Percentiles rank a stretch among this genome's conserved stretches.
phyloP scores from a whole-genome alignment of 2,113 vertebrate genomes.

The Lophura nycthemera region DNA sequence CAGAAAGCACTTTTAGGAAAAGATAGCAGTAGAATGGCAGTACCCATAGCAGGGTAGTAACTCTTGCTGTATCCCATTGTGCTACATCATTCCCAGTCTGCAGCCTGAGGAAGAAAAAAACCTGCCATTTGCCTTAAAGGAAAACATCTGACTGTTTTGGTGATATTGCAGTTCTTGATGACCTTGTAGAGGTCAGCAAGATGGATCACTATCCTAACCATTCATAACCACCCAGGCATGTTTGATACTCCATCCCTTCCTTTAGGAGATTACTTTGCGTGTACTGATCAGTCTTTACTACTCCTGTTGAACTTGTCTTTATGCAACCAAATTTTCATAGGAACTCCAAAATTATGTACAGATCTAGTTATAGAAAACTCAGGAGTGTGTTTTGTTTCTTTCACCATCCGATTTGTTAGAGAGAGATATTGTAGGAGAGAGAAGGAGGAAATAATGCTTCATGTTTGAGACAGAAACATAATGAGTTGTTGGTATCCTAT shows the following conservation, averaged over 20 bases:
- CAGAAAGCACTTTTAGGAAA: background rate
- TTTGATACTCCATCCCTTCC: background rate
- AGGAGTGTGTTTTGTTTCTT: background rate
- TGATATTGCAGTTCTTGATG: background rate
- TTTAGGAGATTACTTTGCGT: background rate
- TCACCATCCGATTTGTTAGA: background rate
- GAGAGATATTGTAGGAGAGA: background rate
- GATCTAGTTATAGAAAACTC: background rate
- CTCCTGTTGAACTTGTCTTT: background rate
- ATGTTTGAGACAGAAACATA: background rate
- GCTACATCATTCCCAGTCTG: background rate
- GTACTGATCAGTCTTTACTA: background rate
- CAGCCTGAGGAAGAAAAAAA: background rate
- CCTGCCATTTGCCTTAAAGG: background rate
- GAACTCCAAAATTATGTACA: background rate
- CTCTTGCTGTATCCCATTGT: rapidly evolving
- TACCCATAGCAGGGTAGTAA: background rate
- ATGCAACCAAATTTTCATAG: background rate
- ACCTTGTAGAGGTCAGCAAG: background rate
- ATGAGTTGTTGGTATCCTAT: rapidly evolving
- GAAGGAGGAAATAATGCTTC: background rate
- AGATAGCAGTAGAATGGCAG: background rate
- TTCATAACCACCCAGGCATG: background rate
- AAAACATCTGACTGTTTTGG: background rate
- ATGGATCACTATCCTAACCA: background rate